Conservation (phyloP, 1,140 invertebrate genomes). For the Aphidius gifuensis region DNA sequence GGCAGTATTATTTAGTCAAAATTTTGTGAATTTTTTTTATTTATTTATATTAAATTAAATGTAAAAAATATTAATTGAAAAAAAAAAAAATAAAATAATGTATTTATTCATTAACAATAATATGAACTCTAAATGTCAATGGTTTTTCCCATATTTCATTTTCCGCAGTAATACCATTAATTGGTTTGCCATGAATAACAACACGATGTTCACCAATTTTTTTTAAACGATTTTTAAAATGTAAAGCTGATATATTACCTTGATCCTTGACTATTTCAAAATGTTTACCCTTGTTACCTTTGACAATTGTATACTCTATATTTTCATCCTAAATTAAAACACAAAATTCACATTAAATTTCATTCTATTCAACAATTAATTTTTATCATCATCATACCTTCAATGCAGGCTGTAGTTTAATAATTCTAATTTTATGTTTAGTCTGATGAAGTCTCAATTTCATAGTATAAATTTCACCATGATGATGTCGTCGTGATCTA, state of each 20-base stretch:
- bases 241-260: conserved; percentile 61
- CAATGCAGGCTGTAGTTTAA: conserved; percentile 65
- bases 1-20: conserved; percentile 15
- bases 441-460: conserved; percentile 61
- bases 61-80: not conserved
- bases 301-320: conserved; percentile 64
- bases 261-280: conserved; percentile 66
- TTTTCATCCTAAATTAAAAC: conserved; percentile 53
- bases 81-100: not conserved
- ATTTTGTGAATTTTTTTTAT: not conserved
- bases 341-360: conserved; percentile 9
- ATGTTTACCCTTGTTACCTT: conserved; percentile 63
- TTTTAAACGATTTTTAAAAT: conserved; percentile 61
- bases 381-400: conserved; percentile 47
- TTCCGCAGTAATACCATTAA: conserved; percentile 33
- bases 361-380: not conserved
- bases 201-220: conserved; percentile 58
- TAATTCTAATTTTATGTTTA: conserved; percentile 61
- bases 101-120: conserved; percentile 52
- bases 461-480: conserved; percentile 54
- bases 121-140: conserved; percentile 53
- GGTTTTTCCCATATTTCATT: conserved; percentile 56
- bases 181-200: conserved; percentile 57
- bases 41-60: not conserved
- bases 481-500: conserved; percentile 45